Conservation (phyloP, 2,113 vertebrate genomes). For the Lota lota region DNA sequence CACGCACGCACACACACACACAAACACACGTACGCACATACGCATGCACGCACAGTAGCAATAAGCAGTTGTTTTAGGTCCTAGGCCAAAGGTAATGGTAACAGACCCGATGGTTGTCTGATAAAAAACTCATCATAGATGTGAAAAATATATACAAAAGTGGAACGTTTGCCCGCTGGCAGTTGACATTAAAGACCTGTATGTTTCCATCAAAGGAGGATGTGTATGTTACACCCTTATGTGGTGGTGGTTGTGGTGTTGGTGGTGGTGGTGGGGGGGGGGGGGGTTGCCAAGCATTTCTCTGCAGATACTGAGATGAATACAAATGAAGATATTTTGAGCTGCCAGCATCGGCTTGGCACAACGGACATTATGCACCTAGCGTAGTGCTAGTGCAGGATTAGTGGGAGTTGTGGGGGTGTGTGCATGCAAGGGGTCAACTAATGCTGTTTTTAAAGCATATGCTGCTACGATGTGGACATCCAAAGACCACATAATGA, state of each 20-base stretch:
- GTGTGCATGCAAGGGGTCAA: slow-evolving; percentile 55
- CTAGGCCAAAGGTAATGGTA: too few species aligned
- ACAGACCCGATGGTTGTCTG: too few species aligned
- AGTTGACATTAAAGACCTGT: too few species aligned
- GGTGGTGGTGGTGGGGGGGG: too few species aligned
- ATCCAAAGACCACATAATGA: too few species aligned
- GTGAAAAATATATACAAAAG: too few species aligned
- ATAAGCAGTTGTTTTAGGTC: background rate
- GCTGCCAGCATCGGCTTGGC: slow-evolving; percentile 45
- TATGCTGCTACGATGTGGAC: slow-evolving; percentile 23
- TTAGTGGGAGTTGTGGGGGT: slow-evolving; percentile 54
- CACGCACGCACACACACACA: background rate
- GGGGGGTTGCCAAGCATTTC: slow-evolving; percentile 51
- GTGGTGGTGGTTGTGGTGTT: too few species aligned
- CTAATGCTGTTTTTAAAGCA: slow-evolving; percentile 39
- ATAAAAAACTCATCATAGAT: too few species aligned
- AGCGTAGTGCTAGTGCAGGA: slow-evolving; percentile 44
- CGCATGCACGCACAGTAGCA: background rate
- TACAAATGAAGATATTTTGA: slow-evolving; percentile 72
- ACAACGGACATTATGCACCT: slow-evolving; percentile 47
- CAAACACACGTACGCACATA: slow-evolving; percentile 6
- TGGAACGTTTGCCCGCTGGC: too few species aligned
- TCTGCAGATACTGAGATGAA: slow-evolving; percentile 61
- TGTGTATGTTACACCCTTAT: too few species aligned
- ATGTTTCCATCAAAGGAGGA: too few species aligned